Conservation (phyloP, 1,140 invertebrate species). For the Orchesella cincta region DNA sequence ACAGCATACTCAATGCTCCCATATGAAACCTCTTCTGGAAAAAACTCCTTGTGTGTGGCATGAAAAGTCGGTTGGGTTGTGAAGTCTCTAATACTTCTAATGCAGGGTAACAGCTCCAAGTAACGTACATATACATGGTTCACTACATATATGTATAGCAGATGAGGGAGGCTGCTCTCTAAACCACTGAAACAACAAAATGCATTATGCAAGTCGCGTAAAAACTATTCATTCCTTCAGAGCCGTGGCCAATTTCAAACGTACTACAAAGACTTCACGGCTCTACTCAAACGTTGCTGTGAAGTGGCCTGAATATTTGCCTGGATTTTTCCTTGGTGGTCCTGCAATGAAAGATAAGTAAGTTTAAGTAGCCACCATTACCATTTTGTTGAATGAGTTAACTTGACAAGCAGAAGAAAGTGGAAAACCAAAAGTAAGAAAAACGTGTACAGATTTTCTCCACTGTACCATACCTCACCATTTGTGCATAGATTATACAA, state of each 20-base stretch:
- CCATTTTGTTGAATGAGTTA: slow-evolving; percentile 13
- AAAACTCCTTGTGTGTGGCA: neutral
- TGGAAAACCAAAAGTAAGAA: neutral
- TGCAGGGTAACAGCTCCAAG: no score
- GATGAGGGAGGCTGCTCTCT: neutral
- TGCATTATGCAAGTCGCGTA: slow-evolving; percentile 7
- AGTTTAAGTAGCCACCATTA: slow-evolving; percentile 15
- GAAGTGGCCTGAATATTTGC: neutral
- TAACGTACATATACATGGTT: neutral
- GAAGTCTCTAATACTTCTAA: no score
- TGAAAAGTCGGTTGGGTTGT: neutral
- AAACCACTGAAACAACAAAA: neutral
- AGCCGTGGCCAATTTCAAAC: neutral
- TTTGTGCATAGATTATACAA: neutral
- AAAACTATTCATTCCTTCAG: slow-evolving; percentile 11
- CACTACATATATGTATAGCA: neutral
- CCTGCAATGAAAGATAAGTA: slow-evolving; percentile 7
- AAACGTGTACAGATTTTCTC: neutral
- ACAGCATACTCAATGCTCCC: neutral
- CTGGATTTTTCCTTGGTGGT: neutral
- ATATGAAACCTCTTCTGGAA: neutral
- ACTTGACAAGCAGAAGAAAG: slow-evolving; percentile 11
- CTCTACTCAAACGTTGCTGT: neutral
- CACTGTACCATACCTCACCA: neutral
- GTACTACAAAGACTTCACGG: neutral